These are phyloP conservation scores for Ptiloglossa arizonensis DNA, from an alignment of 1,140 invertebrate species.

Conservation along the genomic window DNA sequence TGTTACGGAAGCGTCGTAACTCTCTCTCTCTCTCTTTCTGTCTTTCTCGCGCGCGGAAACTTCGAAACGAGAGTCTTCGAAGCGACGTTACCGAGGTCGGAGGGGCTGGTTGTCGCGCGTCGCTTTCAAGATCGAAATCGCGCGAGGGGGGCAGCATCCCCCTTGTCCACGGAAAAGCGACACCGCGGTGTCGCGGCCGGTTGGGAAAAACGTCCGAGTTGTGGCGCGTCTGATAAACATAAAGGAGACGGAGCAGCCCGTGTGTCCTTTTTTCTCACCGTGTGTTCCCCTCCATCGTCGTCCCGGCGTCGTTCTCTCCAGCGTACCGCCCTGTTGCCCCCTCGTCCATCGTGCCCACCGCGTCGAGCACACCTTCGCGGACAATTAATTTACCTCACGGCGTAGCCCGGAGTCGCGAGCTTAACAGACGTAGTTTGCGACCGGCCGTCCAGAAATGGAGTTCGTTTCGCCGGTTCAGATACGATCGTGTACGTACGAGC, in stretches of 20 bases:
- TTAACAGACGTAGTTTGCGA: conserved; percentile 55
- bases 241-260: conserved; percentile 35
- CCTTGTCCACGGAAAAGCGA: conserved; percentile 33
- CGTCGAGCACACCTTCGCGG: conserved; percentile 54
- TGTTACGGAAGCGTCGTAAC: too few species aligned
- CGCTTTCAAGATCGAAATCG: too few species aligned
- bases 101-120: too few species aligned
- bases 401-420: conserved; percentile 49
- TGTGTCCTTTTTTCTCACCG: conserved; percentile 41
- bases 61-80: too few species aligned
- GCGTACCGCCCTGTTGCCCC: neutral
- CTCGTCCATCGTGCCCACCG: conserved; percentile 35
- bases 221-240: conserved; percentile 75
- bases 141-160: too few species aligned
- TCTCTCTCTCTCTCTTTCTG: too few species aligned
- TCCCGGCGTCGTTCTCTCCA: conserved; percentile 5
- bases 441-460: conserved; percentile 77
- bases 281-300: neutral
- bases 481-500: conserved; percentile 71
- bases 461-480: conserved; percentile 77
- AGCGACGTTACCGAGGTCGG: too few species aligned
- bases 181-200: conserved; percentile 19
- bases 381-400: conserved; percentile 75
- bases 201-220: conserved; percentile 53
- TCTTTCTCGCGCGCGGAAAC: too few species aligned